A percentile compares a stretch with the other conserved stretches of the same genome.
Evolutionary conservation across 1,140 invertebrate genomes (phyloP).

Genomic region (Condylostylus longicornis): DNA sequence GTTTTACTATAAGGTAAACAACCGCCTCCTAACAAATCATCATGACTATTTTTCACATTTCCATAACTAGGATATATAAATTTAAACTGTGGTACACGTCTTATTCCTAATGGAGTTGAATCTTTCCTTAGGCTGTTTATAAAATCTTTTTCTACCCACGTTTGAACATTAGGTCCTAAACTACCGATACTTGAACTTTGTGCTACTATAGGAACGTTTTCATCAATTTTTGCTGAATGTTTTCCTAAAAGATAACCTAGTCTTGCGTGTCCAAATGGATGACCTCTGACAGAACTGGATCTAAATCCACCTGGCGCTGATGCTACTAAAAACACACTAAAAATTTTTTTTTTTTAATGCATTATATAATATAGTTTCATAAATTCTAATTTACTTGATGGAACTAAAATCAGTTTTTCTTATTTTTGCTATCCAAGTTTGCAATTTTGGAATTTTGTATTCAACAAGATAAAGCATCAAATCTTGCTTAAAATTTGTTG

Average conservation of each 20-base stretch:
- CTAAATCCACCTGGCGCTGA: constrained; percentile 70
- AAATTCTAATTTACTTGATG: constrained; percentile 48
- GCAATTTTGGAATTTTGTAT: constrained; percentile 53
- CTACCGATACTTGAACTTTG: constrained; percentile 87
- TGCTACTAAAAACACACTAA: constrained; percentile 66
- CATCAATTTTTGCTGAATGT: constrained; percentile 40
- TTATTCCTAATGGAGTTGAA: constrained; percentile 20
- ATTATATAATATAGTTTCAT: not conserved
- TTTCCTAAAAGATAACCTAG: constrained; percentile 47
- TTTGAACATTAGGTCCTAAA: constrained; percentile 51
- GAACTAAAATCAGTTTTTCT: constrained; percentile 59
- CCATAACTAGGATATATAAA: constrained; percentile 51
- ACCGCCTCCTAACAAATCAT: constrained; percentile 67
- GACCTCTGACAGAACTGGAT: constrained; percentile 32
- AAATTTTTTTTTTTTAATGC: constrained; percentile 3
- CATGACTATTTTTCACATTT: constrained; percentile 70
- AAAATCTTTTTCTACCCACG: constrained; percentile 55
- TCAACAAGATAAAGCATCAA: constrained; percentile 64
- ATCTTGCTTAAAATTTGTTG: constrained; percentile 72
- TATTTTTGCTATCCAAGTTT: constrained; percentile 60
- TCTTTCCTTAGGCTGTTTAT: constrained; percentile 43
- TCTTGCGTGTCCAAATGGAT: constrained; percentile 56
- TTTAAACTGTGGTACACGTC: constrained; percentile 24
- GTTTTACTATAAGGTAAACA: constrained; percentile 77
- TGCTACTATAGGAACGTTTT: constrained; percentile 40